Base-by-base conservation (phyloP, 2,888 invertebrate genomes). In the Thyatira batis region DNA sequence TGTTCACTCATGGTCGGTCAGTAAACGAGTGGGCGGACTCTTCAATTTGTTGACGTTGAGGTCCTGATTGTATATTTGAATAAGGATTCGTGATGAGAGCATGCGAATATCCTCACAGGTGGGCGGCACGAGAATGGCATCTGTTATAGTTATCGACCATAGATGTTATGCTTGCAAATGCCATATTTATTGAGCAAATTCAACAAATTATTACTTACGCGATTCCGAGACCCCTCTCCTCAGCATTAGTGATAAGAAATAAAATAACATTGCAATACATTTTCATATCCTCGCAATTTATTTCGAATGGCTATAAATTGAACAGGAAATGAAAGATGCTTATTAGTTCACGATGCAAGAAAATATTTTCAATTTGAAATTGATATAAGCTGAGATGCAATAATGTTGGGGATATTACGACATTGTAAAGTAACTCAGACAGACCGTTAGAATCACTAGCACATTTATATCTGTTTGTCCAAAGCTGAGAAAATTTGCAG, bases 21-120 rank as follows among this genome's bases (percentile, higher is more conserved):
- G 73, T 67, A 78, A 81, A 82, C 78, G 80, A 82, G 85, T 81
- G 76, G 86, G 85, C 80, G 86, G 72, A 59, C 74, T 74, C 77
- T 78, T 73, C 84, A 85, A 85, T 86, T 85, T 85, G 86, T 85
- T 84, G 82, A 82, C 79, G 78, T 81, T 80, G 76, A 73, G 76
- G 71, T 82, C 78, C 83, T 77, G 84, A 84, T 82, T 80, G 81
- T 80, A 78, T 82, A 80, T 85, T 85, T 83, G 77, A 74, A 75
- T 70, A 78, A 74, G 79, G 76, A 75, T 80, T 73, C 74, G 74
- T 73, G 78, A 76, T 77, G 79, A 77, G 73, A 70, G 66, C 67
- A 74, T 71, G 73, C 71, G 67, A 76, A 71, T 69, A 69, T 65
- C 72, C 68, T 68, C 71, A 70, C 65, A 73, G 66, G 80, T 82